Base-by-base conservation (phyloP, 1,140 invertebrate species). In the Frieseomelitta varia region DNA sequence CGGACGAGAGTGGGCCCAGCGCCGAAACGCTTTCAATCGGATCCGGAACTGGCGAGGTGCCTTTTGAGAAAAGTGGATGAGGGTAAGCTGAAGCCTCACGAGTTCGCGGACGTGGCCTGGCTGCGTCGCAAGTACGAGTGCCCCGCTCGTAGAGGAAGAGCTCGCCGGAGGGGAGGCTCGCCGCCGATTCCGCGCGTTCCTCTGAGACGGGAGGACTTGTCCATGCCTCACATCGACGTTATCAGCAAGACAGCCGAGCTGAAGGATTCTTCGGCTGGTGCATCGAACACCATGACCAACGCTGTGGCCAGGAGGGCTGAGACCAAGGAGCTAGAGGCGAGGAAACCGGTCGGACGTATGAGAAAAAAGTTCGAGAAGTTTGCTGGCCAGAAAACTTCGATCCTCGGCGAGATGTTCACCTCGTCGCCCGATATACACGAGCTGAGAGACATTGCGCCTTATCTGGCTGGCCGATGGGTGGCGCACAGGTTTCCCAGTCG, bases 211-310 rank as follows among this genome's bases (percentile, higher is more conserved):
- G 96, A 96, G 65, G 96, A 98, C 90, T 95, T 97, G 10, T 96
- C 96, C 71, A 98, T 98, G 97, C 97, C 97, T 0, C 97, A 97
- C 90, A 98, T 98, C 58, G 98, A 98, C 91, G 96, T 98, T 2
- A 98, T 98, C 86, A 98, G 97, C 90, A 98, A 98, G 93, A 96
- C 97, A 39, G 97, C 97, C 0, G 95, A 96, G 10, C 92, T 98
- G 61, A 96, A 97, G 67, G 95, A 95, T 24, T 94, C 95, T 14
- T 90, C 85, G 8, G 51, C 91, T 78, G 84, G 93, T 30, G 91
- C 93, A 8, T 55, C 63, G 0, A 47, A 47, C 84, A 94, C 92
- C 0, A 27, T 90, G 77, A 89, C 30, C 6, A 91, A 89, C 53
- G 94, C 93, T 12, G 87, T 84, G n/a, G 91, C 78, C 19, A 89